phyloP scores from a whole-genome alignment of 2,888 invertebrate species.

The Erpobdella octoculata region DNA sequence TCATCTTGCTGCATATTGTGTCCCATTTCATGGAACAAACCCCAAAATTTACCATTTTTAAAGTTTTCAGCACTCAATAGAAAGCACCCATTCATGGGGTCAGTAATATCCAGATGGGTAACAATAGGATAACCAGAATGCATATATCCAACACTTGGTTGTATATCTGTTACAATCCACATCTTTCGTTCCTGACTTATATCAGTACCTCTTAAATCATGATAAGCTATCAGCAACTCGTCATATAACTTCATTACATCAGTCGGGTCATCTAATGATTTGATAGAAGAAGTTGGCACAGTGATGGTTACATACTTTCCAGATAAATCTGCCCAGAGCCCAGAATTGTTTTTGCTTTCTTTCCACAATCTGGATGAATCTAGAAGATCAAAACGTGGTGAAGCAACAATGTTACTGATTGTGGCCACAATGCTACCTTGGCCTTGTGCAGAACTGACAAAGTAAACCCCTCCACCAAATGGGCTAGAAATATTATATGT shows the following conservation, averaged over 20 bases:
- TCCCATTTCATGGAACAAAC: conserved; percentile 41
- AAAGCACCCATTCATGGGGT: conserved; percentile 29
- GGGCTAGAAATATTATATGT: conserved; percentile 11
- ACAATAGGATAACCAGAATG: conserved; percentile 42
- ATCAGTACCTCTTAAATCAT: conserved; percentile 34
- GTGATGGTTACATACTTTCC: conserved; percentile 38
- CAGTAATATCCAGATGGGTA: conserved; percentile 36
- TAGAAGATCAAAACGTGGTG: conserved; percentile 28
- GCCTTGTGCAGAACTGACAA: conserved; percentile 18
- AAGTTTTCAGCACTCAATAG: conserved; percentile 32
- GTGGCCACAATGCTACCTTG: neutral
- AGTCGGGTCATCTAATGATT: conserved; percentile 33
- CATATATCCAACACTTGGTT: conserved; percentile 38
- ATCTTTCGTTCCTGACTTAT: conserved; percentile 13
- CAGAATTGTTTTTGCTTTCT: conserved; percentile 25
- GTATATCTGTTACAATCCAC: conserved; percentile 36
- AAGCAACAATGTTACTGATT: conserved; percentile 29
- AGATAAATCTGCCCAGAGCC: conserved; percentile 39
- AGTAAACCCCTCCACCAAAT: conserved; percentile 33
- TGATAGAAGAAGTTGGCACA: conserved; percentile 35
- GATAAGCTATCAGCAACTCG: conserved; percentile 33
- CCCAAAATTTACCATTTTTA: conserved; percentile 35
- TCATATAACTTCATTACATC: conserved; percentile 36
- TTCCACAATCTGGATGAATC: conserved; percentile 27
- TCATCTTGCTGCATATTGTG: conserved; percentile 40